Evolutionary conservation across 1,140 invertebrate genomes (phyloP), one percentile per base, ranked within the genome.

Genomic region (Drosophila grimshawi): DNA sequence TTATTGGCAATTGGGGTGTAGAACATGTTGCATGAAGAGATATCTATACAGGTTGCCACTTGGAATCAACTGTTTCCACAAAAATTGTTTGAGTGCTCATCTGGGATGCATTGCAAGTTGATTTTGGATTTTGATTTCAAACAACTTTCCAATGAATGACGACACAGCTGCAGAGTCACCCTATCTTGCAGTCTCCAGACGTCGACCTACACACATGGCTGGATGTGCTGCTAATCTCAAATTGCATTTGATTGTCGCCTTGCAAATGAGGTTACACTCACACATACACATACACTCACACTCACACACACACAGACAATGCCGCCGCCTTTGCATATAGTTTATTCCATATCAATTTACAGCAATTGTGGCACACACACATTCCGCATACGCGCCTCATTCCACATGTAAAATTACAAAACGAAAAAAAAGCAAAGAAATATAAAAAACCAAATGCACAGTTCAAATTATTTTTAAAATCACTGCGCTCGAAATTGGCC

Each of bases 391-490:
- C 19, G 33, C 27, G 61, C 56, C 78, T 45, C 66, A 59, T 41
- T 48, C 43, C 32, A 27, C 60, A 71, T 66, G 57, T 57, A 76
- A 71, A 71, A 49, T 30, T 61, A 5, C 4, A 35, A 39, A 27
- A 52, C 52, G 61, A 62, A 56, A 10, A 11, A 59, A n/a, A 32
- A 41, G 11, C n/a, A 32, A n/a, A 46, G 52, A 75, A 49, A 55
- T 27, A 5, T 53, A 79, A 45, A 43, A 49, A 76, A 55, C 8
- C 43, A 57, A 57, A 41, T 66, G 37, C 7, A 65, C 61, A 64
- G 52, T 65, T 71, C 33, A 66, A 73, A 81, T 81, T 81, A 81
- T 81, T 81, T 81, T 81, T 81, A 81, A 81, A 60, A 65, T 59
- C 63, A 63, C 48, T 66, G 55, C 61, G 65, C 45, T 48, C 78